Conservation (phyloP, 2,797 vertebrate species). For the Falco biarmicus region DNA sequence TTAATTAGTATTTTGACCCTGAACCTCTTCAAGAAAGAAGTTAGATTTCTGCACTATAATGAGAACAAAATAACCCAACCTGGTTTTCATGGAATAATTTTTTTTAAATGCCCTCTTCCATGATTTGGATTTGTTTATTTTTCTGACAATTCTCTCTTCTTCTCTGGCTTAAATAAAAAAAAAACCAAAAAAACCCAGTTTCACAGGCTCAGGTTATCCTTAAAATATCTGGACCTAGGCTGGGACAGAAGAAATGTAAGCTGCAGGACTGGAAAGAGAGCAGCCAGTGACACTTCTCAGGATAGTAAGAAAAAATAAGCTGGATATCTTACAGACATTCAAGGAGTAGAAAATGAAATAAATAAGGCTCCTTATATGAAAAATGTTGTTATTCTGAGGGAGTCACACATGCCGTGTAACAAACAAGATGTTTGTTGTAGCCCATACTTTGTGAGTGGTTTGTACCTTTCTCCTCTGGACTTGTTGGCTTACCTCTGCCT, state of each 20-base stretch:
- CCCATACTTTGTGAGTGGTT: not conserved
- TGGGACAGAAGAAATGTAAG: not conserved
- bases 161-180: not conserved
- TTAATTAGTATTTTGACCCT: not conserved
- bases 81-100: not conserved
- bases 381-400: not conserved
- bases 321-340: not conserved
- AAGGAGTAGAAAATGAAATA: not conserved
- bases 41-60: not conserved
- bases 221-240: not conserved
- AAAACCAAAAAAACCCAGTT: rapidly evolving
- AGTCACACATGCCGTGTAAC: not conserved
- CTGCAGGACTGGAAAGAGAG: not conserved
- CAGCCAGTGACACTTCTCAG: not conserved
- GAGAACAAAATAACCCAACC: not conserved
- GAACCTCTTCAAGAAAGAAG: not conserved
- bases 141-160: not conserved
- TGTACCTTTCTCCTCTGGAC: not conserved
- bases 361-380: not conserved
- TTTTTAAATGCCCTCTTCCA: not conserved
- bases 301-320: not conserved
- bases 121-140: not conserved
- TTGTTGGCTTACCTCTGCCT: not conserved
- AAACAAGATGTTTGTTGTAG: not conserved
- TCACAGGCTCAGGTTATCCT: not conserved